These are phyloP conservation scores for Drosophila maculinotata DNA, from an alignment of 2,888 invertebrate species.

Conservation along the genomic window DNA sequence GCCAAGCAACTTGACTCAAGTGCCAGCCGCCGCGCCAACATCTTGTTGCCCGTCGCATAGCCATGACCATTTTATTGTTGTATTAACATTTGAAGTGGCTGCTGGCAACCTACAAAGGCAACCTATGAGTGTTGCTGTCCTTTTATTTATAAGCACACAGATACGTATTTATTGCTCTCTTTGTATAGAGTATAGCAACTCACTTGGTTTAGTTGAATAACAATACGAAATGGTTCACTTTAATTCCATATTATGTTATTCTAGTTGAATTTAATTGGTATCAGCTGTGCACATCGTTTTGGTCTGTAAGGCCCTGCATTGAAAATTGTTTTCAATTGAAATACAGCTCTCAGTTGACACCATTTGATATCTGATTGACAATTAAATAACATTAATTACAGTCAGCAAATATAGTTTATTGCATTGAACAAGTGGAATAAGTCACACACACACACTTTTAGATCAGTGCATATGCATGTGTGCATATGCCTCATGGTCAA, in stretches of 20 bases:
- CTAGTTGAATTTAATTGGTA: constrained; percentile 58
- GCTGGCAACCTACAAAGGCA: constrained; percentile 49
- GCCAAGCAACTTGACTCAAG: constrained; percentile 42
- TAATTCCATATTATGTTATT: constrained; percentile 33
- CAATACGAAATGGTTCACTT: constrained; percentile 33
- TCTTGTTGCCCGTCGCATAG: constrained; percentile 9
- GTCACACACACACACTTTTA: constrained; percentile 21
- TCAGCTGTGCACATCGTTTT: background rate
- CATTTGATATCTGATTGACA: constrained; percentile 55
- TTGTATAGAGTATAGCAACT: background rate
- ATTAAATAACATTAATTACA: constrained; percentile 62
- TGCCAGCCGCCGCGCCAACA: constrained; percentile 6
- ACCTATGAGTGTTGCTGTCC: constrained; percentile 28
- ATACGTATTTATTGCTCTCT: constrained; percentile 18
- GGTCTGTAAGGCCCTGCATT: constrained; percentile 7
- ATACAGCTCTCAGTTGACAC: background rate
- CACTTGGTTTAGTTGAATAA: constrained; percentile 9
- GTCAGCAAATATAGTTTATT: too few species aligned
- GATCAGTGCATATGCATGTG: constrained; percentile 10
- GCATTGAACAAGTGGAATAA: constrained; percentile 31
- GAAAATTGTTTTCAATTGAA: constrained; percentile 37
- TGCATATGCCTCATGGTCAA: constrained; percentile 38
- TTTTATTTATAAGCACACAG: constrained; percentile 13
- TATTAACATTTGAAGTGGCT: constrained; percentile 24
- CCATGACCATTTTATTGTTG: constrained; percentile 29